phyloP scores from a whole-genome alignment of 2,113 vertebrate species.

The Tricholaema leucomelas region DNA sequence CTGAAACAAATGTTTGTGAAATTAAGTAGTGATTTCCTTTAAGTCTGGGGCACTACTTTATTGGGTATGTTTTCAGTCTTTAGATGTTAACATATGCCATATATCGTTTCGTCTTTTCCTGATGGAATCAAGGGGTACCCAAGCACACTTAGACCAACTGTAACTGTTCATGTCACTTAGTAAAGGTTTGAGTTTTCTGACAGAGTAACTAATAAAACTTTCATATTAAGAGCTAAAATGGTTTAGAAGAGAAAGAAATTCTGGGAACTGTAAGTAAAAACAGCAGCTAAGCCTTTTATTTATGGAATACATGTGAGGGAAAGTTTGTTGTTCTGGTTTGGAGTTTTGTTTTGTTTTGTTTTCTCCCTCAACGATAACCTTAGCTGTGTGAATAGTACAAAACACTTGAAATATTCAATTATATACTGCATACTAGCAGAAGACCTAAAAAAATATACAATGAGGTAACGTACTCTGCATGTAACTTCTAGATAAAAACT shows the following conservation, averaged over 20 bases:
- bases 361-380: background rate
- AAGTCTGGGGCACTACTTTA: slow-evolving; percentile 69
- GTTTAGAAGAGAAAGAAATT: slow-evolving; percentile 76
- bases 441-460: background rate
- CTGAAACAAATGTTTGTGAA: slow-evolving; percentile 88
- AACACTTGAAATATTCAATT: slow-evolving; percentile 41
- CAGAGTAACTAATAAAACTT: slow-evolving; percentile 64
- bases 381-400: slow-evolving; percentile 5
- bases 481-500: background rate
- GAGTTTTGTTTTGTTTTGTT: background rate
- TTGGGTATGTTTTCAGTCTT: slow-evolving; percentile 70
- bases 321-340: background rate
- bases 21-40: slow-evolving; percentile 93
- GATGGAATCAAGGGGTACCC: slow-evolving; percentile 52
- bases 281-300: slow-evolving; percentile 70
- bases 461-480: background rate
- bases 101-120: background rate
- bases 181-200: slow-evolving; percentile 68
- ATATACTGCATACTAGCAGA: background rate
- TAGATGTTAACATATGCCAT: slow-evolving; percentile 65
- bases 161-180: slow-evolving; percentile 60
- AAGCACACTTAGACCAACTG: slow-evolving; percentile 45
- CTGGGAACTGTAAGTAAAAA: slow-evolving; percentile 84
- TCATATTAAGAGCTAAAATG: slow-evolving; percentile 64
- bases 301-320: slow-evolving; percentile 43